Percentiles rank a stretch among this genome's conserved stretches.
These are phyloP conservation scores for Heliconius aoede DNA, from an alignment of 2,888 invertebrate genomes.

Conservation along the genomic window DNA sequence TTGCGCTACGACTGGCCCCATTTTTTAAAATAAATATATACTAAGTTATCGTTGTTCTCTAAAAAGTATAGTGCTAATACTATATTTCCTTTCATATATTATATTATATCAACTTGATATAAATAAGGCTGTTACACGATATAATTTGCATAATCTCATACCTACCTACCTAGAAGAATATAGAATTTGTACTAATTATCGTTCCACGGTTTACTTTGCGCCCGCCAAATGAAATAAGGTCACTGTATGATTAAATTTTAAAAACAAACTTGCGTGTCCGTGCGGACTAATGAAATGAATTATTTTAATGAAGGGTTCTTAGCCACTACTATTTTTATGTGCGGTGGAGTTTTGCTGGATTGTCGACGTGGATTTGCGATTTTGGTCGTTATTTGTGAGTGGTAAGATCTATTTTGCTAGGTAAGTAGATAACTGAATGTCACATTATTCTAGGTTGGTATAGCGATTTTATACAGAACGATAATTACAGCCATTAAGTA, in stretches of 20 bases:
- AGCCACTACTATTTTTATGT: constrained; percentile 48
- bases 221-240: constrained; percentile 50
- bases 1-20: too few species aligned
- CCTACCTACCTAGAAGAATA: not conserved
- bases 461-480: constrained; percentile 48
- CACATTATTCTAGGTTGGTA: constrained; percentile 40
- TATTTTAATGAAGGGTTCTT: constrained; percentile 71
- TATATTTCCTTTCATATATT: too few species aligned
- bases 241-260: constrained; percentile 65
- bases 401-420: constrained; percentile 28
- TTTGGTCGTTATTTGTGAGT: not conserved
- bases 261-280: constrained; percentile 71
- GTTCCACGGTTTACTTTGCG: constrained; percentile 44
- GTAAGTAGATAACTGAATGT: constrained; percentile 26
- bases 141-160: constrained; percentile 45
- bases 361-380: constrained; percentile 2
- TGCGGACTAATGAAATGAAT: constrained; percentile 72
- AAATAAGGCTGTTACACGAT: constrained; percentile 38
- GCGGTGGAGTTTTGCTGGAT: constrained; percentile 41
- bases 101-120: constrained; percentile 15
- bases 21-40: too few species aligned
- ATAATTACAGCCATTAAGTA: constrained; percentile 59
- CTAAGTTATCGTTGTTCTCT: not conserved
- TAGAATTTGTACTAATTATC: constrained; percentile 46
- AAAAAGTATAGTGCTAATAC: not conserved